These are phyloP conservation scores for Lucinisca nassula DNA, from an alignment of 2,888 invertebrate genomes.

Conservation along the genomic window DNA sequence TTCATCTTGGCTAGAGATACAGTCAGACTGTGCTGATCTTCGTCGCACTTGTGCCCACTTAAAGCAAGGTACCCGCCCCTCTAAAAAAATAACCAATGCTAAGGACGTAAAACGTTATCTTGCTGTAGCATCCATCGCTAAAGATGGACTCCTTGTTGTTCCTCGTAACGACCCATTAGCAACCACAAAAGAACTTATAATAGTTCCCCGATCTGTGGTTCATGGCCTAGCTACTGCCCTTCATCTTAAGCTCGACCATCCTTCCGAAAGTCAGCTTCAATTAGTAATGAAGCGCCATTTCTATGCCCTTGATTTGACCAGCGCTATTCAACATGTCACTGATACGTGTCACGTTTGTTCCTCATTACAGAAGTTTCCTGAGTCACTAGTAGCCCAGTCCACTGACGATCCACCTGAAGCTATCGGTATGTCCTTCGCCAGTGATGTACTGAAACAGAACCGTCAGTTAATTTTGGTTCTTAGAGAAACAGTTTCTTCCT, in stretches of 20 bases:
- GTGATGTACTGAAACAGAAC: not conserved
- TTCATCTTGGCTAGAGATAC: constrained; percentile 61
- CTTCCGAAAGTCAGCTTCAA: constrained; percentile 44
- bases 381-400: not conserved
- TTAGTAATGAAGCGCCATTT: constrained; percentile 39
- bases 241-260: constrained; percentile 61
- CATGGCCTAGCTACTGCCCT: constrained; percentile 48
- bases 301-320: constrained; percentile 45
- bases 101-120: constrained; percentile 69
- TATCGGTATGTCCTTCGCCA: no score
- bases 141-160: constrained; percentile 24
- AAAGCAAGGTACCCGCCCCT: no score
- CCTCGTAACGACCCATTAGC: constrained; percentile 27
- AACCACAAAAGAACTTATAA: constrained; percentile 52
- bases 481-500: no score
- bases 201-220: constrained; percentile 48
- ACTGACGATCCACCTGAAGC: not conserved
- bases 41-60: constrained; percentile 66
- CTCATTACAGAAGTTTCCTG: not conserved
- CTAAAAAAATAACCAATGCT: no score
- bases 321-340: not conserved
- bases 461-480: not conserved
- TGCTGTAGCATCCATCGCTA: constrained; percentile 30
- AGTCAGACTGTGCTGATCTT: constrained; percentile 71
- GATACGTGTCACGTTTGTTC: constrained; percentile 35